phyloP scores from a whole-genome alignment of 2,113 vertebrate species.

The Platysternon megacephalum region DNA sequence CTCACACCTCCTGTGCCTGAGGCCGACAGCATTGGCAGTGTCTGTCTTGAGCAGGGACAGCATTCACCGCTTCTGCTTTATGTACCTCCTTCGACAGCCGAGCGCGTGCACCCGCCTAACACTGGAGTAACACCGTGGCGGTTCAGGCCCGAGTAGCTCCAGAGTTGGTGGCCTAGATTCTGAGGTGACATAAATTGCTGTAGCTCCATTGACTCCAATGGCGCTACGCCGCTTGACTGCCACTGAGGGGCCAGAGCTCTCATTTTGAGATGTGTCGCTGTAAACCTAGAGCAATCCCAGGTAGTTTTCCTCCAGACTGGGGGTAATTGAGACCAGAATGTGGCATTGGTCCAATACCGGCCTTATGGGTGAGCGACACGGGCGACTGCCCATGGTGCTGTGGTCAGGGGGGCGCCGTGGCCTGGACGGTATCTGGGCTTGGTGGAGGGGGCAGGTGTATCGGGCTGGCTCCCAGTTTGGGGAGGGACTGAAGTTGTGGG shows the following conservation, averaged over 20 bases:
- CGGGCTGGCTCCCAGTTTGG: neutral
- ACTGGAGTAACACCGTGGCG: rapidly evolving
- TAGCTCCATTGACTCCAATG: rapidly evolving
- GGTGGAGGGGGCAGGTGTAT: too few relatives aligned
- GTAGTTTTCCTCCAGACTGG: too few relatives aligned
- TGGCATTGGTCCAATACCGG: too few relatives aligned
- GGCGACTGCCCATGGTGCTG: too few relatives aligned
- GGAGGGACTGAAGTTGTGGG: neutral
- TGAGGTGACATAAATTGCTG: neutral
- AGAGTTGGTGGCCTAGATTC: neutral
- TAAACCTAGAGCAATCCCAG: neutral
- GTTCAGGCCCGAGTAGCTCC: neutral
- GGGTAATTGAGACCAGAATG: too few relatives aligned
- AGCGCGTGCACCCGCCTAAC: neutral
- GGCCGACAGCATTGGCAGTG: neutral
- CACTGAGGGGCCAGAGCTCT: neutral
- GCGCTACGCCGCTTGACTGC: neutral
- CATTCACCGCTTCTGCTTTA: neutral
- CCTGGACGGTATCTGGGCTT: too few relatives aligned
- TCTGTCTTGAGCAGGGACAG: rapidly evolving
- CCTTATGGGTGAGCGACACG: too few relatives aligned
- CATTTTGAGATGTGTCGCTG: neutral
- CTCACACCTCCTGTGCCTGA: neutral
- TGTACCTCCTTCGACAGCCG: neutral
- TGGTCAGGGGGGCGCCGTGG: too few relatives aligned